Percentiles rank a stretch among this genome's conserved stretches.
Conservation (phyloP, 2,113 vertebrate genomes). For the Corythoichthys haematopterus region DNA sequence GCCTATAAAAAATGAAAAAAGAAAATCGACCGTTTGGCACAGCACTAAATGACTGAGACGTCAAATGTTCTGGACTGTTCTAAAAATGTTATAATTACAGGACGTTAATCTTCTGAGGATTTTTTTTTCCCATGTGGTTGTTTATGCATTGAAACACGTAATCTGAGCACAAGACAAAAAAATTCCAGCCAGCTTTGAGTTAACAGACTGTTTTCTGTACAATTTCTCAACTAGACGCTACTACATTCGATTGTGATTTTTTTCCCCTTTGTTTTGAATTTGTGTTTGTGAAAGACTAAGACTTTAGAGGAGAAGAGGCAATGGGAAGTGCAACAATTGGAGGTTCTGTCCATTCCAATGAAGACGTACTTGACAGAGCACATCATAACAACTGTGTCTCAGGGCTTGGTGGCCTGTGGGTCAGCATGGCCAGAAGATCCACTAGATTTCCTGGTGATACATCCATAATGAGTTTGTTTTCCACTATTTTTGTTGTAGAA, state of each 20-base stretch:
- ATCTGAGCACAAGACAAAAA: too few species aligned
- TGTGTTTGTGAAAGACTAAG: constrained; percentile 62
- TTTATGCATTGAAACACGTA: too few species aligned
- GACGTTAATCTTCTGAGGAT: too few species aligned
- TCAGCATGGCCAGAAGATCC: constrained; percentile 78
- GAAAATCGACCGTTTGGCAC: too few species aligned
- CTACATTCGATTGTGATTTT: background rate
- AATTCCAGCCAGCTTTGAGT: too few species aligned
- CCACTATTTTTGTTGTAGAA: background rate
- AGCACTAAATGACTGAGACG: too few species aligned
- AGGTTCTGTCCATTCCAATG: constrained; percentile 74
- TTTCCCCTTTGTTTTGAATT: background rate
- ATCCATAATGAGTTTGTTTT: background rate
- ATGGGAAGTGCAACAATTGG: constrained; percentile 77
- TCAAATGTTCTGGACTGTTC: too few species aligned
- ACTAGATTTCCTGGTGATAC: constrained; percentile 80
- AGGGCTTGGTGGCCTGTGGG: constrained; percentile 83
- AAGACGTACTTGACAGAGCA: constrained; percentile 81
- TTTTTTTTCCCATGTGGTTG: too few species aligned
- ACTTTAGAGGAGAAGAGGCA: constrained; percentile 69
- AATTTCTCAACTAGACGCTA: too few species aligned
- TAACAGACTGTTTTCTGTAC: too few species aligned
- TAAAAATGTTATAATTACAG: too few species aligned
- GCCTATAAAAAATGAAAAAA: too few species aligned
- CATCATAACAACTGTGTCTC: constrained; percentile 84